Percentiles rank a stretch among this genome's conserved stretches.
Conservation (phyloP, 2,113 vertebrate genomes). For the Xiphophorus hellerii region DNA sequence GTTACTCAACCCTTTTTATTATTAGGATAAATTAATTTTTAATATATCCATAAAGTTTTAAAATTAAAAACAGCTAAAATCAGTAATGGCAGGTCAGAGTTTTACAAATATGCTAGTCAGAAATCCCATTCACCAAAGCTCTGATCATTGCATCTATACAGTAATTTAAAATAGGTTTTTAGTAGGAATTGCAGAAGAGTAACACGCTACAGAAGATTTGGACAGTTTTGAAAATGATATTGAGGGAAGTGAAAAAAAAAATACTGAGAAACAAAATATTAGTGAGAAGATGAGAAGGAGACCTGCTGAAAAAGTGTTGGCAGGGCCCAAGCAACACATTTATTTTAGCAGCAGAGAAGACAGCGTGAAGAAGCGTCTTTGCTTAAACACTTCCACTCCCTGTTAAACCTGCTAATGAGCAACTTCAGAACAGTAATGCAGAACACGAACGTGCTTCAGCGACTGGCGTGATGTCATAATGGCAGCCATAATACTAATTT, state of each 20-base stretch:
- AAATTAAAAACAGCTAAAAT: neutral
- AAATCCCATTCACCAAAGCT: neutral
- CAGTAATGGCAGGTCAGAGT: neutral
- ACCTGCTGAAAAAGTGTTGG: conserved; percentile 30
- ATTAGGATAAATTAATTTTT: neutral
- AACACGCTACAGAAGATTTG: conserved; percentile 40
- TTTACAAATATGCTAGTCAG: neutral
- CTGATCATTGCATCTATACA: neutral
- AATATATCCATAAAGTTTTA: neutral
- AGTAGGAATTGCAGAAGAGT: conserved; percentile 1
- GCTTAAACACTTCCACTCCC: conserved; percentile 42
- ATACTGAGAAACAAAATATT: conserved; percentile 24
- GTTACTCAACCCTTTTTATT: neutral
- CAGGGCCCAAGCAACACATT: conserved; percentile 55
- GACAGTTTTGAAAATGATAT: conserved; percentile 3
- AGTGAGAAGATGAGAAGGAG: neutral
- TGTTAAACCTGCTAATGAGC: conserved; percentile 52
- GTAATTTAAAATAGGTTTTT: neutral
- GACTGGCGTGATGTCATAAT: neutral
- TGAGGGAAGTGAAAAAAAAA: conserved; percentile 2
- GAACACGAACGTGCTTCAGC: conserved; percentile 11
- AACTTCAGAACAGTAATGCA: neutral
- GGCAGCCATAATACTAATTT: neutral
- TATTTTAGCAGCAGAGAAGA: conserved; percentile 36
- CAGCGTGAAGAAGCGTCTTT: conserved; percentile 35